Percentiles rank a stretch among this genome's conserved stretches.
These are phyloP conservation scores for Sarcophilus harrisii DNA, from an alignment of 2,797 vertebrate genomes.

Conservation along the genomic window DNA sequence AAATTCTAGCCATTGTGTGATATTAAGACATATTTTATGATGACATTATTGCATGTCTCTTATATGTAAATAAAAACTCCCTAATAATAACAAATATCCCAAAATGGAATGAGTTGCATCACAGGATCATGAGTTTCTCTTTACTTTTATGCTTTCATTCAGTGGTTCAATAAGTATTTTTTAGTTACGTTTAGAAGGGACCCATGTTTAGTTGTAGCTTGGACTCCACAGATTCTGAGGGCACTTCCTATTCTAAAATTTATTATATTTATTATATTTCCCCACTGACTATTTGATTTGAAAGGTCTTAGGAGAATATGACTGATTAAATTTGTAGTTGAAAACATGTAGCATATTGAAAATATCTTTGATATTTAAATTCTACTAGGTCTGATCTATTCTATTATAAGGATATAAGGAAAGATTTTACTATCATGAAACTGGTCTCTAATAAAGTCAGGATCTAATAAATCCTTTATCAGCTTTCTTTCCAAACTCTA, in stretches of 20 bases:
- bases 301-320: slow-evolving; percentile 62
- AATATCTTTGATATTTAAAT: slow-evolving; percentile 61
- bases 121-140: neutral
- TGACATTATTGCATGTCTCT: slow-evolving; percentile 54
- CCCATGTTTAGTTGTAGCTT: neutral
- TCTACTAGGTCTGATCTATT: slow-evolving; percentile 56
- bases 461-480: neutral
- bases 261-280: slow-evolving; percentile 68
- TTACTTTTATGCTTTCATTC: neutral
- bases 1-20: slow-evolving; percentile 59
- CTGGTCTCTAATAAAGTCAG: slow-evolving; percentile 43
- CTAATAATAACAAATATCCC: neutral
- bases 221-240: neutral
- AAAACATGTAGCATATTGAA: slow-evolving; percentile 69
- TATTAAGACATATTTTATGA: slow-evolving; percentile 71
- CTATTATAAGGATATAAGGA: slow-evolving; percentile 59
- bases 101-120: neutral
- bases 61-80: neutral
- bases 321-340: slow-evolving; percentile 77
- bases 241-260: neutral
- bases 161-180: neutral
- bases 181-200: neutral
- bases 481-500: neutral
- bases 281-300: slow-evolving; percentile 58
- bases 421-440: slow-evolving; percentile 48